These are phyloP conservation scores for Lasioglossum figueresi DNA, from an alignment of 2,888 invertebrate species.

Conservation along the genomic window DNA sequence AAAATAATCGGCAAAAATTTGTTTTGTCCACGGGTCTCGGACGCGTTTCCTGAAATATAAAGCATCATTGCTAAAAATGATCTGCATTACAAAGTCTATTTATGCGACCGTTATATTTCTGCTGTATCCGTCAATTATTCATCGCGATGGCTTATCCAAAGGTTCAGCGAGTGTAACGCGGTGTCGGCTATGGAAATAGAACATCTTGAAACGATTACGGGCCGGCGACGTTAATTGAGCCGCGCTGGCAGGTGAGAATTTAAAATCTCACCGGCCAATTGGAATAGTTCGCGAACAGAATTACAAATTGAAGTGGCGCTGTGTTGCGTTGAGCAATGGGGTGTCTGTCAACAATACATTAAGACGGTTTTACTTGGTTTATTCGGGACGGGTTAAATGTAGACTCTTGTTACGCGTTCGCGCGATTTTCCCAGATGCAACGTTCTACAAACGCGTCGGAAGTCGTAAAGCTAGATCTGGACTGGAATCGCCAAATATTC, in stretches of 20 bases:
- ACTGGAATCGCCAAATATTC: not conserved
- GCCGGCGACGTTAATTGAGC: slow-evolving; percentile 26
- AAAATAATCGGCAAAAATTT: not conserved
- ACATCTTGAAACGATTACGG: slow-evolving; percentile 5
- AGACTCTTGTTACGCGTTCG: not conserved
- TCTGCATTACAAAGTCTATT: not conserved
- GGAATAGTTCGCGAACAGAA: slow-evolving; percentile 27
- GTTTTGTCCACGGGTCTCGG: not conserved
- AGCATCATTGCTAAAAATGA: not conserved
- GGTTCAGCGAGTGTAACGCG: not conserved
- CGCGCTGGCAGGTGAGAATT: slow-evolving; percentile 23
- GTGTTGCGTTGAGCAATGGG: slow-evolving; percentile 15
- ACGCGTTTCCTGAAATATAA: not conserved
- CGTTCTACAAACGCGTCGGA: not conserved
- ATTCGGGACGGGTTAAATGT: not conserved
- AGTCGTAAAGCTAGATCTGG: not conserved
- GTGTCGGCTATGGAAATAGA: slow-evolving; percentile 12
- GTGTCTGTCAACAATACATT: slow-evolving; percentile 32
- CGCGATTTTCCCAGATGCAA: slow-evolving; percentile 2
- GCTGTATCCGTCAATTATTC: not conserved
- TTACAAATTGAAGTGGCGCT: slow-evolving; percentile 39
- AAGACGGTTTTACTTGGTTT: not conserved
- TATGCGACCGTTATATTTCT: not conserved
- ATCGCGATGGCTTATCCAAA: not conserved
- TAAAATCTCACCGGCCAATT: slow-evolving; percentile 27